Evolutionary conservation across 2,888 invertebrate genomes (phyloP).

Genomic region (Polydrusus tereticollis): DNA sequence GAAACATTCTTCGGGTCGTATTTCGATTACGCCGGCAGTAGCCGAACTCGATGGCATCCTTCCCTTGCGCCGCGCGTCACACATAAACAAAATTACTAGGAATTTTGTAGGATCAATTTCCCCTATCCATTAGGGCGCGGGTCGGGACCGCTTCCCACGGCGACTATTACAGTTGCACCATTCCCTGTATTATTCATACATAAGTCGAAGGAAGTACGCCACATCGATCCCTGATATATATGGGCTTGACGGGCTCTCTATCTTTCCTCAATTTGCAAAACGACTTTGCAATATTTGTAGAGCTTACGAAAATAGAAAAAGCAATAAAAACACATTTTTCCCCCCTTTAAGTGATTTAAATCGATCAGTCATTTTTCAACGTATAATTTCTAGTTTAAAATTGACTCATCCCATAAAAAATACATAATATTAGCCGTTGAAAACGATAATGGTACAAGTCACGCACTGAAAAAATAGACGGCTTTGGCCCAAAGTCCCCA

Average conservation of each 20-base stretch:
- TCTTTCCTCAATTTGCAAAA: slow-evolving; percentile 51
- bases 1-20: slow-evolving; percentile 53
- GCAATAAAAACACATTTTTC: not conserved
- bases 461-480: too few relatives aligned
- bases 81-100: slow-evolving; percentile 65
- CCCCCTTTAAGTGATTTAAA: not conserved
- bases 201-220: slow-evolving; percentile 55
- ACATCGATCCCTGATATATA: slow-evolving; percentile 58
- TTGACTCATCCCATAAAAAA: too few relatives aligned
- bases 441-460: too few relatives aligned
- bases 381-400: not conserved
- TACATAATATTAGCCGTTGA: too few relatives aligned
- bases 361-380: not conserved
- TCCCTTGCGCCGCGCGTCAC: slow-evolving; percentile 59
- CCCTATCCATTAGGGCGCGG: slow-evolving; percentile 59
- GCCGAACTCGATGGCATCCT: slow-evolving; percentile 42
- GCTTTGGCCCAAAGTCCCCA: too few relatives aligned
- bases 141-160: slow-evolving; percentile 58
- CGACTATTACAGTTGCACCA: slow-evolving; percentile 60
- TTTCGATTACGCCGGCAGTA: slow-evolving; percentile 58
- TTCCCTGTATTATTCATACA: slow-evolving; percentile 53
- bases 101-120: slow-evolving; percentile 63
- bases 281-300: slow-evolving; percentile 22
- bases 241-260: slow-evolving; percentile 44
- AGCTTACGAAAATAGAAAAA: slow-evolving; percentile 17